Evolutionary conservation across 2,888 invertebrate genomes (phyloP), one percentile per base, ranked within the genome.

Genomic region (Drosophila multiciliata): DNA sequence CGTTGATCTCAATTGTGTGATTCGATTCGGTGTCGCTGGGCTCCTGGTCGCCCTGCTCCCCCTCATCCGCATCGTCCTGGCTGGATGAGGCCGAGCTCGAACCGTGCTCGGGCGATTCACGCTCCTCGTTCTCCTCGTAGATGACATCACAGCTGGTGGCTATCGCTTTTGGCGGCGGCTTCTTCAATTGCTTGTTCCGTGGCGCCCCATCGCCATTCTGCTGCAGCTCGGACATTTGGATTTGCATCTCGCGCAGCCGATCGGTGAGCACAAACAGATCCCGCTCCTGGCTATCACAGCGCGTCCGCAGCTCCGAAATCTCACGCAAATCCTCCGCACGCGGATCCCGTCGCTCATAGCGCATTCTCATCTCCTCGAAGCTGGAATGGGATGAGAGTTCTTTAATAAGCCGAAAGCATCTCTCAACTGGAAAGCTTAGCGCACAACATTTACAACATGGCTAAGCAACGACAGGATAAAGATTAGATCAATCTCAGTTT

Each of bases 201-300:
- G 60, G 63, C 17, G 33, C 66, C 1, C 50, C 71, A 1, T 73
- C 75, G 33, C 74, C 84, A 52, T 89, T 86, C 49, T 83, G 87
- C 66, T 92, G 91, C 68, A 91, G 70, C 65, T 92, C 91, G 54
- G 90, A 80, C 85, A 92, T 85, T 78, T 94, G 93, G 90, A 94
- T 94, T 91, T 95, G 95, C 91, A 94, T 94, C 80, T 94, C 95
- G 6, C 94, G 92, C 83, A 95, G 93, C 66, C 94, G 94, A 90
- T 95, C 95, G 49, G 95, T 95, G 33, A 95, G 91, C 71, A 94
- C 93, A 40, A 94, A 94, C 54, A 95, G 88, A 85, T 95, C 95
- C 71, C 94, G 94, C 78, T 95, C 95, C 82, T 95, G 94, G 67
- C 94, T 94, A 36, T 94, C 94, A 59, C 95, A 94, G n/a, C 94